Evolutionary conservation across 2,888 invertebrate genomes (phyloP).

Genomic region (Sylvicola fuscatus): DNA sequence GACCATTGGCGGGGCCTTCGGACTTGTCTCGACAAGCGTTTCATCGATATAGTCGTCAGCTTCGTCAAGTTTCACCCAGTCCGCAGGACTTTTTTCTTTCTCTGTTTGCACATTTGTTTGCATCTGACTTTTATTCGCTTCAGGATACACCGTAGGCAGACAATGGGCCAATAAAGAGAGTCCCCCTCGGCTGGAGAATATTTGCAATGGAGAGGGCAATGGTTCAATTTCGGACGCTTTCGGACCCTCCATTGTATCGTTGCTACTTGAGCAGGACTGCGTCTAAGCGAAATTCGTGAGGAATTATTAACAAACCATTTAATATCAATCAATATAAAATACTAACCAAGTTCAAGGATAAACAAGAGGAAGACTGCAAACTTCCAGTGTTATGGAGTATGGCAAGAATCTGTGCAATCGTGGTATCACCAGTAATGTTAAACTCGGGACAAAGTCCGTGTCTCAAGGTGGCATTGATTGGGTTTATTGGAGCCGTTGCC

Average conservation of each 20-base stretch:
- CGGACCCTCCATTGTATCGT: constrained; percentile 12
- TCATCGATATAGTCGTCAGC: constrained; percentile 41
- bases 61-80: constrained; percentile 33
- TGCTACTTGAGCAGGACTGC: constrained; percentile 5
- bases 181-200: constrained; percentile 76
- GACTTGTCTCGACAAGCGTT: constrained; percentile 26
- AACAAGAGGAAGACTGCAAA: constrained; percentile 30
- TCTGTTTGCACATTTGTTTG: constrained; percentile 19
- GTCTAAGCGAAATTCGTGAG: too few species aligned
- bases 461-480: constrained; percentile 12
- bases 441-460: constrained; percentile 26
- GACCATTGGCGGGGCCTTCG: constrained; percentile 27
- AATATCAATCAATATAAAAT: not conserved
- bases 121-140: constrained; percentile 36
- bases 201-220: constrained; percentile 41
- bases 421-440: constrained; percentile 31
- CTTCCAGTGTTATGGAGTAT: constrained; percentile 29
- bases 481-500: constrained; percentile 21
- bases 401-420: constrained; percentile 35
- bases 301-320: too few species aligned
- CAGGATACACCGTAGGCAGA: constrained; percentile 72
- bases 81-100: constrained; percentile 23
- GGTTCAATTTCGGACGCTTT: constrained; percentile 21
- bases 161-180: constrained; percentile 74
- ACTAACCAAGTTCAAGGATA: constrained; percentile 19